These are phyloP conservation scores for Trinectes maculatus DNA, from an alignment of 2,113 vertebrate genomes.

Conservation along the genomic window DNA sequence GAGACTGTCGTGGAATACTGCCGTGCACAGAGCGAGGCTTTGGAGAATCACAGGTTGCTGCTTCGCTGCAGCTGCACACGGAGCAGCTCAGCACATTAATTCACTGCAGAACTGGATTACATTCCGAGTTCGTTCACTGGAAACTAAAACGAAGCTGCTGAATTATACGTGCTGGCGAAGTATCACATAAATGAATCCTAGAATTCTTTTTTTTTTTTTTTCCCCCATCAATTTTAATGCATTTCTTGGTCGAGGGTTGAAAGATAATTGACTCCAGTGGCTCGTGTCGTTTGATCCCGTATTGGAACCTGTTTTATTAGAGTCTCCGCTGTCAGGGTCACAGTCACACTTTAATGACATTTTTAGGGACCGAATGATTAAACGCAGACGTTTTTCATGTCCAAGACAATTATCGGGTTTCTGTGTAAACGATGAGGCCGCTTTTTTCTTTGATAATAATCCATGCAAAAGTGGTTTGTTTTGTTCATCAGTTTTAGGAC, in stretches of 20 bases:
- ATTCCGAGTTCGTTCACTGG: slow-evolving; percentile 31
- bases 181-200: slow-evolving; percentile 17
- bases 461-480: not conserved
- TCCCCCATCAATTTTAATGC: not conserved
- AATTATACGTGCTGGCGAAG: slow-evolving; percentile 40
- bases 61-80: slow-evolving; percentile 7
- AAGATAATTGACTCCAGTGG: slow-evolving; percentile 21
- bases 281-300: slow-evolving; percentile 14
- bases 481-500: no score
- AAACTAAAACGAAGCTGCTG: slow-evolving; percentile 39
- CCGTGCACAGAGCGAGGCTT: slow-evolving; percentile 12
- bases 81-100: slow-evolving; percentile 31
- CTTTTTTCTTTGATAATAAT: slow-evolving; percentile 10
- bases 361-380: slow-evolving; percentile 21
- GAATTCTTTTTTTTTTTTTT: not conserved
- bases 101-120: slow-evolving; percentile 22
- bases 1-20: slow-evolving; percentile 35
- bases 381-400: slow-evolving; percentile 33
- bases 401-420: slow-evolving; percentile 7
- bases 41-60: not conserved
- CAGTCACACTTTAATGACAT: slow-evolving; percentile 9
- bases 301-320: slow-evolving; percentile 21
- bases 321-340: slow-evolving; percentile 6
- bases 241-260: slow-evolving; percentile 18
- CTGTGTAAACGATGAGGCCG: not conserved